Evolutionary conservation across 2,797 vertebrate species (phyloP).

Genomic region (Salmo trutta): DNA sequence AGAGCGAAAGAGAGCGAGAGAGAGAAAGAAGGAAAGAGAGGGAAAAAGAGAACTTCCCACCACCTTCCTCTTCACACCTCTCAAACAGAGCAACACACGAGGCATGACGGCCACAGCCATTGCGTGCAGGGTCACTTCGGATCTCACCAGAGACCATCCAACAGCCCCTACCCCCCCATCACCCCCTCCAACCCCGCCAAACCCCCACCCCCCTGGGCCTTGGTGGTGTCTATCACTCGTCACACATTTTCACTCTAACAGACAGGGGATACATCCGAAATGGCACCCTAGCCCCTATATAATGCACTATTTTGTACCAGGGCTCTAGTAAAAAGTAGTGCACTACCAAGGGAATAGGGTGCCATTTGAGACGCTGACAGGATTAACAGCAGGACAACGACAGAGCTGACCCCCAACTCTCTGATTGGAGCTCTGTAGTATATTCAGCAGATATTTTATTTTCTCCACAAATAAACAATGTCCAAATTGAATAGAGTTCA

Average conservation of each 20-base stretch:
- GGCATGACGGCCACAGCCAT: slow-evolving; percentile 22
- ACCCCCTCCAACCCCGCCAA: slow-evolving; percentile 4
- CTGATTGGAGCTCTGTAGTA: background rate
- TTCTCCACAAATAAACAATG: background rate
- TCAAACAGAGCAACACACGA: slow-evolving; percentile 19
- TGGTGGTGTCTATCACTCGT: slow-evolving; percentile 25
- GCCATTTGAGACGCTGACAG: background rate
- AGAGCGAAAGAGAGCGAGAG: background rate
- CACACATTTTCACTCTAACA: slow-evolving; percentile 24
- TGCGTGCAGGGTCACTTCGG: slow-evolving; percentile 42
- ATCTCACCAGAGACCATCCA: slow-evolving; percentile 33
- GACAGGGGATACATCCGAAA: background rate
- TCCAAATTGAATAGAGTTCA: background rate
- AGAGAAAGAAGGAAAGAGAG: background rate
- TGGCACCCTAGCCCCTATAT: background rate
- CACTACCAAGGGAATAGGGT: background rate
- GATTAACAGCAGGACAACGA: background rate
- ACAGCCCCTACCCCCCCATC: slow-evolving; percentile 21
- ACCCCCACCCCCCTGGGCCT: no score
- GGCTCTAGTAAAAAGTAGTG: background rate
- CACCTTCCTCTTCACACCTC: slow-evolving; percentile 36
- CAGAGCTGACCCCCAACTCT: background rate
- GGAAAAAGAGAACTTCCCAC: background rate
- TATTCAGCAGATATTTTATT: background rate
- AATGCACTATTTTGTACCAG: background rate